A percentile compares a stretch with the other conserved stretches of the same genome.
Evolutionary conservation across 2,888 invertebrate species (phyloP).

Genomic region (Digitonthophagus gazella): DNA sequence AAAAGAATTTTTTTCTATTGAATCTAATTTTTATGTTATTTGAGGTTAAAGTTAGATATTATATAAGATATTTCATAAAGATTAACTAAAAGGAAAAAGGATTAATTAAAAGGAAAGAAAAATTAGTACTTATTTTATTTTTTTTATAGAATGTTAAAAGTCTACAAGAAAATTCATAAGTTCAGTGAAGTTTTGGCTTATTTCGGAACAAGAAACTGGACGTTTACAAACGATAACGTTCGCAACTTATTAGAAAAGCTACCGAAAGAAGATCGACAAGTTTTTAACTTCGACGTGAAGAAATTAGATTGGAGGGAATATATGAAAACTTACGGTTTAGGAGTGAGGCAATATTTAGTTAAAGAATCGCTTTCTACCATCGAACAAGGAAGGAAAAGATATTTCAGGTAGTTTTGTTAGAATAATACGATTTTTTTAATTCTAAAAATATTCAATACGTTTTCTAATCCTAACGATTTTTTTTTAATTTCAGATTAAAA

Average conservation of each 20-base stretch:
- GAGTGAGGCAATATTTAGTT: constrained; percentile 70
- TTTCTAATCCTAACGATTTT: too few relatives aligned
- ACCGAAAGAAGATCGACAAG: constrained; percentile 49
- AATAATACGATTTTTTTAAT: background rate
- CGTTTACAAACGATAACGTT: constrained; percentile 55
- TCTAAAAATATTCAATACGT: background rate
- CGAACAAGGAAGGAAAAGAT: constrained; percentile 49
- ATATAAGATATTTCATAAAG: too few relatives aligned
- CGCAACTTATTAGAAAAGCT: constrained; percentile 56
- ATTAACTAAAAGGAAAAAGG: too few relatives aligned
- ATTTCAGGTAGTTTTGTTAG: too few relatives aligned
- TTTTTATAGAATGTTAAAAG: constrained; percentile 66
- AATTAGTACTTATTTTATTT: background rate
- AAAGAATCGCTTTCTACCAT: constrained; percentile 73
- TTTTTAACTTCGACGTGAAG: constrained; percentile 71
- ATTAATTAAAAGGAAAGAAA: background rate
- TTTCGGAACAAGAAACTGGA: constrained; percentile 69
- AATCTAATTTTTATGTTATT: too few relatives aligned
- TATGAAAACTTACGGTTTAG: constrained; percentile 65
- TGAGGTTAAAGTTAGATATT: too few relatives aligned
- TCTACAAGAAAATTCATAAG: constrained; percentile 78
- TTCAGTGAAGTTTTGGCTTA: constrained; percentile 71
- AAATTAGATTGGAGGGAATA: constrained; percentile 71
- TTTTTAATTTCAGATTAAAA: too few relatives aligned
- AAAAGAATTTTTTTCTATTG: too few relatives aligned